These are phyloP conservation scores for Nyctereutes procyonoides DNA, from an alignment of 2,113 vertebrate genomes.

Conservation along the genomic window DNA sequence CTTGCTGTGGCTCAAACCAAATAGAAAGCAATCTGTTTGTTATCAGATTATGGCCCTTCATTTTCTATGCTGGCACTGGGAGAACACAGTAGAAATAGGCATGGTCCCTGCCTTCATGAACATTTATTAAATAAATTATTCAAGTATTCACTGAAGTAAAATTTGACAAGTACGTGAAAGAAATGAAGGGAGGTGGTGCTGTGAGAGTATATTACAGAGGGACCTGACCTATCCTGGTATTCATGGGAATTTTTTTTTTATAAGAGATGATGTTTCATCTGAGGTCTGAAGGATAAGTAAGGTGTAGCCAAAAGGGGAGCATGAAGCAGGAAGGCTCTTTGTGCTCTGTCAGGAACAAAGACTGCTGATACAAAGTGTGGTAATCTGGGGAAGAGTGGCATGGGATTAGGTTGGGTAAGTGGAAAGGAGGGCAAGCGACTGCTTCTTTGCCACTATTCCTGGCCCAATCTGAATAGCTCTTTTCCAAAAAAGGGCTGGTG, in stretches of 20 bases:
- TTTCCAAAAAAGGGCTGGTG: not conserved
- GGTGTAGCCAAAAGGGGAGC: not conserved
- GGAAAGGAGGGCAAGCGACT: not conserved
- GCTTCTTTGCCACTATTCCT: not conserved
- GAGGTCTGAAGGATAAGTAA: not conserved
- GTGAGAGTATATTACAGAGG: not conserved
- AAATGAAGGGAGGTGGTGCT: not conserved
- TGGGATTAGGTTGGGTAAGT: not conserved
- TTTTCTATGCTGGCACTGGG: slow-evolving; percentile 21
- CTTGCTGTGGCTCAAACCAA: slow-evolving; percentile 35
- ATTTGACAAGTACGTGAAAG: slow-evolving; percentile 6
- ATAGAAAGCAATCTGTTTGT: slow-evolving; percentile 16
- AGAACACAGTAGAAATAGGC: not conserved
- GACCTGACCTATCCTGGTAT: not conserved
- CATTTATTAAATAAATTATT: slow-evolving; percentile 15
- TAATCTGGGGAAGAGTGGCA: not conserved
- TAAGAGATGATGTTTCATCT: not conserved
- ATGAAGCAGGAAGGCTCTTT: not conserved
- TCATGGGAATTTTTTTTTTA: not conserved
- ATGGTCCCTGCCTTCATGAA: not conserved
- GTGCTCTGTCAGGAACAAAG: not conserved
- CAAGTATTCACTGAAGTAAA: slow-evolving; percentile 59
- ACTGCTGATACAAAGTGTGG: not conserved
- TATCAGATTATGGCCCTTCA: not conserved
- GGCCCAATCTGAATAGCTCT: not conserved